These are phyloP conservation scores for Lasioglossum figueresi DNA, from an alignment of 2,888 invertebrate species.

Conservation along the genomic window DNA sequence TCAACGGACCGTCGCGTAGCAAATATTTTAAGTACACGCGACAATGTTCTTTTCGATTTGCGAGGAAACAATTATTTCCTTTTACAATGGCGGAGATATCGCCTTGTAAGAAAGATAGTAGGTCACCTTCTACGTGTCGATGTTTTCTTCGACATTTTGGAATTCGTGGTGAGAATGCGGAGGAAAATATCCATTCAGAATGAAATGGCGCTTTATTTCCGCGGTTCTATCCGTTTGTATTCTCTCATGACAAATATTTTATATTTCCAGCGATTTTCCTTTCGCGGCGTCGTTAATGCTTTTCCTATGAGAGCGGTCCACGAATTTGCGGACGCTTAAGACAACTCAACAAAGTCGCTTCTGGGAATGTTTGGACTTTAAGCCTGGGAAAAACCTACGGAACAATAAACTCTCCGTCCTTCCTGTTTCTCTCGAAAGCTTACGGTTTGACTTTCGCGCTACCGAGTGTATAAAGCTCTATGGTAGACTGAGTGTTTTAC, in stretches of 20 bases:
- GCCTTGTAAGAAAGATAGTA: too few species aligned
- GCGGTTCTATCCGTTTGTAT: not conserved
- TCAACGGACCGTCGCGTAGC: too few species aligned
- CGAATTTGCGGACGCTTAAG: conserved; percentile 51
- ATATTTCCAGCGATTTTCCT: not conserved
- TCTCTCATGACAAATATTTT: not conserved
- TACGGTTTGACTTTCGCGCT: conserved; percentile 68
- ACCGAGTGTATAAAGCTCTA: conserved; percentile 56
- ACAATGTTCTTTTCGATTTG: too few species aligned
- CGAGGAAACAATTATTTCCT: too few species aligned
- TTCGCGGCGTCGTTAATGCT: not conserved
- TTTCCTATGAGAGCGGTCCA: conserved; percentile 19
- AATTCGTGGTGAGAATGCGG: not conserved
- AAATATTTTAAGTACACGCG: too few species aligned
- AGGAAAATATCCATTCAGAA: not conserved
- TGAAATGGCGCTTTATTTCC: not conserved
- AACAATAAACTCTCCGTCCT: conserved; percentile 64
- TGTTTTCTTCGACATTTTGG: not conserved
- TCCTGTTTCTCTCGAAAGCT: conserved; percentile 62
- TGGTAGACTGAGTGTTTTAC: conserved; percentile 72
- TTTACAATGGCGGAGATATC: too few species aligned
- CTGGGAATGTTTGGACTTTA: conserved; percentile 55
- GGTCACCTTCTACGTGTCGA: not conserved
- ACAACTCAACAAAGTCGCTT: conserved; percentile 46
- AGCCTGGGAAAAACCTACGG: conserved; percentile 52